These are phyloP conservation scores for Linnaemya tessellans DNA, from an alignment of 2,888 invertebrate genomes.

Conservation along the genomic window DNA sequence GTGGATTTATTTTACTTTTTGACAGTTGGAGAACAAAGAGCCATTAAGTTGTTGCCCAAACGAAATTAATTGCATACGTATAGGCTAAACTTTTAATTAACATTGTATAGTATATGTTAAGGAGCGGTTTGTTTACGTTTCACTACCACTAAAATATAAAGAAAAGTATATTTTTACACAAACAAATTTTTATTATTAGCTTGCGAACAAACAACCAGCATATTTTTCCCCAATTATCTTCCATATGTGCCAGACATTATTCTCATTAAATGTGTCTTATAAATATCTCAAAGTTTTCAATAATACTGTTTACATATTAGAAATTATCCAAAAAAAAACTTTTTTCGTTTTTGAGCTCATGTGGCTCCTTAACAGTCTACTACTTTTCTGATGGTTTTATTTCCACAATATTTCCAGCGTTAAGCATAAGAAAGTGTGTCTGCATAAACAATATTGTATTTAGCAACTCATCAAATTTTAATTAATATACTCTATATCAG, in stretches of 20 bases:
- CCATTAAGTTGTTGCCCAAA: not conserved
- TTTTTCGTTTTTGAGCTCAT: not conserved
- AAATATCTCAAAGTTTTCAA: not conserved
- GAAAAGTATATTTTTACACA: too few relatives aligned
- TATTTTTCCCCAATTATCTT: too few relatives aligned
- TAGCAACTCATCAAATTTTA: conserved; percentile 70
- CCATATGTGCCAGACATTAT: too few relatives aligned
- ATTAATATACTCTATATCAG: conserved; percentile 53
- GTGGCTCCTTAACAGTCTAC: not conserved
- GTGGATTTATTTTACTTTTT: conserved; percentile 53
- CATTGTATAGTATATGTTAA: conserved; percentile 2
- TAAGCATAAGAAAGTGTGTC: not conserved
- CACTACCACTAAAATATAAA: too few relatives aligned
- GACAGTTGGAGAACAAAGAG: conserved; percentile 33
- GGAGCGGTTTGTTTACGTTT: not conserved
- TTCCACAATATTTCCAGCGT: not conserved
- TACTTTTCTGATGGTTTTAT: not conserved
- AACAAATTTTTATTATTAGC: too few relatives aligned
- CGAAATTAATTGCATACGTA: conserved; percentile 28
- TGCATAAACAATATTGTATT: conserved; percentile 52
- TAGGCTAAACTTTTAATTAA: not conserved
- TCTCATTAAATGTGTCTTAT: not conserved
- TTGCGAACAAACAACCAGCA: too few relatives aligned
- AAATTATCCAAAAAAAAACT: not conserved
- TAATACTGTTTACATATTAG: not conserved